Conservation (phyloP, 2,888 invertebrate species). For the Ophion costatus region DNA sequence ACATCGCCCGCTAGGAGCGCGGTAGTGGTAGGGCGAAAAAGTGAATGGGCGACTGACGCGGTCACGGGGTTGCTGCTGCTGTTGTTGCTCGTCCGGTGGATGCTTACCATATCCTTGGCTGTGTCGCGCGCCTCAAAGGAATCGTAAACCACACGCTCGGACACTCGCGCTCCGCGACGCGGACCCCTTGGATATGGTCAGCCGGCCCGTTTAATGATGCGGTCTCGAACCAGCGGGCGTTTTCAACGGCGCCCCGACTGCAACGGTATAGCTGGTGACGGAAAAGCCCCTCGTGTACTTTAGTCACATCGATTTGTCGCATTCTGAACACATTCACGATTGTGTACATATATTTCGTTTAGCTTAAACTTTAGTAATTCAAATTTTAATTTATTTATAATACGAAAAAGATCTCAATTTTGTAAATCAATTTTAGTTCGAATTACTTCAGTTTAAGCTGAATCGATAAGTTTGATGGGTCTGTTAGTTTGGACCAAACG, state of each 20-base stretch:
- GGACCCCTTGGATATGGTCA: slow-evolving; percentile 71
- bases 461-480: no score
- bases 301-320: neutral
- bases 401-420: no score
- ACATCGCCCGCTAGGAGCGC: slow-evolving; percentile 60
- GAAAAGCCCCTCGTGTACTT: neutral
- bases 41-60: slow-evolving; percentile 1
- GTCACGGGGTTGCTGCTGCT: neutral
- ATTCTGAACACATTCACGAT: neutral
- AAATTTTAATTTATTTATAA: no score
- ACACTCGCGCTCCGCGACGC: slow-evolving; percentile 52
- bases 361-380: no score
- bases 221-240: slow-evolving; percentile 65
- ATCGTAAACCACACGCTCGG: slow-evolving; percentile 75
- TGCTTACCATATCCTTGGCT: slow-evolving; percentile 27
- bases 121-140: slow-evolving; percentile 78
- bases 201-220: slow-evolving; percentile 81
- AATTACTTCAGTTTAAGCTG: no score
- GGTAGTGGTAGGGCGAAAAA: slow-evolving; percentile 38
- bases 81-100: neutral
- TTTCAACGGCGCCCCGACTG: neutral
- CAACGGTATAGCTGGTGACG: neutral
- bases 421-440: no score
- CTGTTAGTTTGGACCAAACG: no score
- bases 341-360: neutral